These are phyloP conservation scores for Spilogale gracilis DNA, from an alignment of 2,113 vertebrate genomes.

Conservation along the genomic window DNA sequence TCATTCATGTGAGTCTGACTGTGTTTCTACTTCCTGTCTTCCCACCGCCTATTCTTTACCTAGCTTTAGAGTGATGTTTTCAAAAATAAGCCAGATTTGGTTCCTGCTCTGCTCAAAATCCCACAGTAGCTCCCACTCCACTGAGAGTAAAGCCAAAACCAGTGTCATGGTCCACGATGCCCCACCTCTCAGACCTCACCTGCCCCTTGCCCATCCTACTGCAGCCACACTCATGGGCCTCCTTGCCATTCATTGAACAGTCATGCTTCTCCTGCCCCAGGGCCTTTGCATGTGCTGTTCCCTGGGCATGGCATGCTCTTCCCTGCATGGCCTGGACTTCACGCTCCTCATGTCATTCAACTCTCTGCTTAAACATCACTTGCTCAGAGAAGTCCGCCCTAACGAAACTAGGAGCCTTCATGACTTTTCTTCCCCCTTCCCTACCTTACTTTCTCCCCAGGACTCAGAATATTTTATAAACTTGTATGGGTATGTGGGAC, in stretches of 20 bases:
- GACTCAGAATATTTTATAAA: fast-evolving
- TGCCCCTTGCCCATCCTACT: background rate
- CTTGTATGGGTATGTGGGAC: background rate
- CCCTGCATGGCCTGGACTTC: background rate
- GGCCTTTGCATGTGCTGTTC: background rate
- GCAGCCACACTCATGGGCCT: background rate
- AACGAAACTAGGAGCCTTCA: background rate
- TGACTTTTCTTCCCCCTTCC: background rate
- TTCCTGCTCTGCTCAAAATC: background rate
- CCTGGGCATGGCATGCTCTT: background rate
- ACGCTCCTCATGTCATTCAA: background rate
- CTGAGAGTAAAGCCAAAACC: background rate
- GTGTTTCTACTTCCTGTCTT: background rate
- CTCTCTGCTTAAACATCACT: background rate
- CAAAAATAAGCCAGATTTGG: background rate
- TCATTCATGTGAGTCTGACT: fast-evolving
- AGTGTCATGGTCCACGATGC: fast-evolving
- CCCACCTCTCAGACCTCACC: background rate
- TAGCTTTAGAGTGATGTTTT: background rate
- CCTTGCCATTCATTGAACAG: too few relatives aligned
- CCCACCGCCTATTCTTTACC: fast-evolving
- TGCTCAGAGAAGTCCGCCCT: background rate
- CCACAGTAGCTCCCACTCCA: background rate
- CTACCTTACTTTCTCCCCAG: background rate
- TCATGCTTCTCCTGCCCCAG: background rate